Base-by-base conservation (phyloP, 2,797 vertebrate genomes). In the Pterois miles region DNA sequence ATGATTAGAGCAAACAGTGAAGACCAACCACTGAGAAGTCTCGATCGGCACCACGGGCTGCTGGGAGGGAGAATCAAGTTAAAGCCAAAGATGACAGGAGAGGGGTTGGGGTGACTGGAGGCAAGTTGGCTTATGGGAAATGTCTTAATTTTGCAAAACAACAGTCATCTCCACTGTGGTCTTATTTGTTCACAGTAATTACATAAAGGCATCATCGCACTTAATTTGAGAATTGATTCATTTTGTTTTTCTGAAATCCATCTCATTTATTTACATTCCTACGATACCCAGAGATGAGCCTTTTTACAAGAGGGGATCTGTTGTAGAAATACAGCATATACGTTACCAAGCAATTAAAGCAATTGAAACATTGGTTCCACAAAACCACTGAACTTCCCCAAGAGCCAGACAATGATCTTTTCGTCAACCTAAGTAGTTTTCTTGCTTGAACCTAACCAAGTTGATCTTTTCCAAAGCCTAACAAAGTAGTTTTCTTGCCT, bases 61-160 rank as follows among this genome's bases (percentile, higher is more conserved):
- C 12, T 10, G 36, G 14, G n/a, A 46, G 36, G 14, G n/a, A 53
- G 36, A 71, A 59, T 74, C 34, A 64, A 53, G 65, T 62, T 67
- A 40, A 65, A 34, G 38, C 13, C 25, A 62, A 22, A 77, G 50
- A 75, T 53, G 66, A 75, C 65, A 77, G 65, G 25, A 43, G 31
- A 66, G 66, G 62, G 62, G 80, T 27, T 3, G 65, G 58, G 50
- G 7, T 60, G 71, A 46, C 54, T 57, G 11, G 25, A 68, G 63
- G n/a, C 56, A 60, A 40, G 16, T 4, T n/a, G 53, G 68, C 53
- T 72, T 48, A 80, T 72, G 54, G 40, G 31, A 60, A 40, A 71
- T 36, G 62, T 76, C 27, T 78, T 64, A 34, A 82, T 73, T 68
- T 65, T 65, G 64, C 53, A 68, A 68, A 76, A 52, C 27, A 70